Percentiles rank a stretch among this genome's conserved stretches.
Conservation (phyloP, 2,888 invertebrate genomes). For the Synergus gifuensis region DNA sequence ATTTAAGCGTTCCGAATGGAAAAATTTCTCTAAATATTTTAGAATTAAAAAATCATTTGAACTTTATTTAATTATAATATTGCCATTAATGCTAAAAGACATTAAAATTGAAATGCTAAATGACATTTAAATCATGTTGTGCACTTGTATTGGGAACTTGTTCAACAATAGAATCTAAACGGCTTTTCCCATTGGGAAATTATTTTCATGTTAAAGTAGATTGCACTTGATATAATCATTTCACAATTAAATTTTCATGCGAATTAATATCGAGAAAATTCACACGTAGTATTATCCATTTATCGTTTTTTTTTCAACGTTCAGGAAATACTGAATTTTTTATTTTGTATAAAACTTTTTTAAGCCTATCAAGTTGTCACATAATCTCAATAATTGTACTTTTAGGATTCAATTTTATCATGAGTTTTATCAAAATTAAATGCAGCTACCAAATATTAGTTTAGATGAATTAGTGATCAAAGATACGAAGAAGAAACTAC, state of each 20-base stretch:
- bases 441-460: background rate
- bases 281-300: background rate
- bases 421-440: too few species aligned
- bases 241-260: background rate
- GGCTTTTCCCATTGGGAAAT: background rate
- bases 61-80: background rate
- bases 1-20: background rate
- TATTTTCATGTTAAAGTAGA: background rate
- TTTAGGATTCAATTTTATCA: too few species aligned
- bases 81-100: background rate
- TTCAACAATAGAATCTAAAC: background rate
- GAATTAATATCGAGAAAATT: background rate
- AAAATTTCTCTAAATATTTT: background rate
- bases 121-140: background rate
- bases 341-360: too few species aligned
- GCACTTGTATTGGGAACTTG: background rate
- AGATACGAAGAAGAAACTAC: background rate
- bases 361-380: background rate
- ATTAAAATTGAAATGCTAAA: background rate
- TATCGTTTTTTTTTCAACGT: background rate
- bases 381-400: background rate
- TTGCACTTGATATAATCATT: background rate
- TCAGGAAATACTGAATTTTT: background rate
- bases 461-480: constrained; percentile 20
- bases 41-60: background rate